Conservation (phyloP, 1,140 invertebrate species). For the Mya arenaria region DNA sequence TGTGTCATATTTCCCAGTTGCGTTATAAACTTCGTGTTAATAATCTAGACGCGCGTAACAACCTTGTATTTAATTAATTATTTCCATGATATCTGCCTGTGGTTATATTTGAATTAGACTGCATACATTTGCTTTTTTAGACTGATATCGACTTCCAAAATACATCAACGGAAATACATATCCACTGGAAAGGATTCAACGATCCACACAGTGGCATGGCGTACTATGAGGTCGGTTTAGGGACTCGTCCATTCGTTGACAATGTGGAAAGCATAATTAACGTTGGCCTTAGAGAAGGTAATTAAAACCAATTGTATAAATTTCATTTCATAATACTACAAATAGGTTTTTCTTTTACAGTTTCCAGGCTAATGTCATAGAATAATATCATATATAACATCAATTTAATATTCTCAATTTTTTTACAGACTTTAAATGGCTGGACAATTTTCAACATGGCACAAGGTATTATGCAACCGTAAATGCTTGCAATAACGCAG, state of each 20-base stretch:
- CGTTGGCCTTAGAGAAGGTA: conserved; percentile 56
- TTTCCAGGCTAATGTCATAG: background rate
- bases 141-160: conserved; percentile 32
- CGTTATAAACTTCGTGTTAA: no score
- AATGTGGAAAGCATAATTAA: conserved; percentile 28
- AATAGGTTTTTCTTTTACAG: background rate
- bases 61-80: no score
- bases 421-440: conserved; percentile 15
- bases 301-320: background rate
- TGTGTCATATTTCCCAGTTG: no score
- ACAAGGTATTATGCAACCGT: conserved; percentile 54
- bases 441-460: conserved; percentile 31
- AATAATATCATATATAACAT: background rate
- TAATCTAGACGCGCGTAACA: no score
- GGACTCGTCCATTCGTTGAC: conserved; percentile 2
- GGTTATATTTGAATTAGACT: no score
- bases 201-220: conserved; percentile 62
- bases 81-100: no score
- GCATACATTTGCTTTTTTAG: no score
- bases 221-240: conserved; percentile 57
- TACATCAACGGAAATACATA: background rate
- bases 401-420: background rate
- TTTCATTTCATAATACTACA: background rate
- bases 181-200: conserved; percentile 61
- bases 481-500: conserved; percentile 60